phyloP scores from a whole-genome alignment of 2,797 vertebrate genomes.

The Sciurus carolinensis region DNA sequence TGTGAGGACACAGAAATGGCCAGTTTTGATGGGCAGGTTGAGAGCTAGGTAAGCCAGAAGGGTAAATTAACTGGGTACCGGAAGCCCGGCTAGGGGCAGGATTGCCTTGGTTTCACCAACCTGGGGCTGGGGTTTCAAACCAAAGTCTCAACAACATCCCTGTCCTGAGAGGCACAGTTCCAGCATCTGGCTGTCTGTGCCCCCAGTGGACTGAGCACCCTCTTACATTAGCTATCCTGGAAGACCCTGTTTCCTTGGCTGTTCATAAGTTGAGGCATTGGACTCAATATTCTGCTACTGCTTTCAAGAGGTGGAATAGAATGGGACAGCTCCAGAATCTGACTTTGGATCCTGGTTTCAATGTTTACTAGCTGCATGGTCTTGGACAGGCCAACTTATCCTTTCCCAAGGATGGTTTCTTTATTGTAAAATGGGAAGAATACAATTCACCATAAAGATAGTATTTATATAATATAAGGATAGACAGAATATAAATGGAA shows the following conservation, averaged over 20 bases:
- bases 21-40: not conserved
- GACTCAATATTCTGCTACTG: not conserved
- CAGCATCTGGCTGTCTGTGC: not conserved
- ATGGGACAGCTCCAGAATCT: not conserved
- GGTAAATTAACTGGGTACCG: not conserved
- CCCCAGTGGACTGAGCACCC: not conserved
- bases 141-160: not conserved
- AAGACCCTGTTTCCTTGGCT: not conserved
- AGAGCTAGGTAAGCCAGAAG: not conserved
- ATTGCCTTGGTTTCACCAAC: not conserved
- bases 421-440: conserved; percentile 43
- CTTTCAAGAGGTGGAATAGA: conserved; percentile 34
- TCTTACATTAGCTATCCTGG: not conserved
- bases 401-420: not conserved
- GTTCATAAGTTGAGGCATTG: not conserved
- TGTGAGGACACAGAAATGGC: not conserved
- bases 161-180: not conserved
- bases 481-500: not conserved
- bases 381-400: not conserved
- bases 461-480: not conserved
- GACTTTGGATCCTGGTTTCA: not conserved
- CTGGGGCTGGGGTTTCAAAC: not conserved
- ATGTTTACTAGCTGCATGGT: not conserved
- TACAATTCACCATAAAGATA: not conserved
- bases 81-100: not conserved